A percentile compares a stretch with the other conserved stretches of the same genome.
phyloP scores from a whole-genome alignment of 2,797 vertebrate genomes.

The Enteromius fasciolatus region DNA sequence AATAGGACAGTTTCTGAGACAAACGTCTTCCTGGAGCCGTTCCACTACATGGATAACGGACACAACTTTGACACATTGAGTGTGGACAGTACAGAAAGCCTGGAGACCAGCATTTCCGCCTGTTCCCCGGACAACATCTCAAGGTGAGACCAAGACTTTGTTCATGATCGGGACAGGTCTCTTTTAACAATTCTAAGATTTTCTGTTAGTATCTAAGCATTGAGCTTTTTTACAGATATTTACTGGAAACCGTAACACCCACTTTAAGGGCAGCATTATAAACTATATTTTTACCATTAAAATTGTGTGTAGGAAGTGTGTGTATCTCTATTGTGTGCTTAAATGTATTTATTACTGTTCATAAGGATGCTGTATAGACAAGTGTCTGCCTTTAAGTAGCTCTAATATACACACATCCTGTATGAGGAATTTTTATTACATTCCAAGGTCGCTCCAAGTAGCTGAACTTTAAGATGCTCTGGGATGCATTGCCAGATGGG shows the following conservation, averaged over 20 bases:
- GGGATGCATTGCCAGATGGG: not conserved
- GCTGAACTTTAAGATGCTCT: slow-evolving; percentile 12
- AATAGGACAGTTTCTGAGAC: slow-evolving; percentile 87
- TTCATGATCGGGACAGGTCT: slow-evolving; percentile 28
- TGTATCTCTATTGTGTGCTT: slow-evolving; percentile 13
- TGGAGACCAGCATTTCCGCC: slow-evolving; percentile 95
- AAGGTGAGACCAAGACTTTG: slow-evolving; percentile 74
- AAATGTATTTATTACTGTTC: slow-evolving; percentile 20
- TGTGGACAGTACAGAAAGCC: slow-evolving; percentile 92
- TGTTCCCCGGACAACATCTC: slow-evolving; percentile 97
- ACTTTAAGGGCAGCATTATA: slow-evolving; percentile 5
- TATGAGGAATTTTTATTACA: slow-evolving; percentile 48
- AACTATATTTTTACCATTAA: not conserved
- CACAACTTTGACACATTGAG: slow-evolving; percentile 88
- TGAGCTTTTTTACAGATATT: not conserved
- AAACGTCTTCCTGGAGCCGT: slow-evolving; percentile 87
- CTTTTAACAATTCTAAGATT: not conserved
- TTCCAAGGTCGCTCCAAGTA: slow-evolving; percentile 31
- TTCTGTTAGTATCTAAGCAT: not conserved
- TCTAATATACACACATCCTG: slow-evolving; percentile 42
- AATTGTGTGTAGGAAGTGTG: not conserved
- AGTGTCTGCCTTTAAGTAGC: slow-evolving; percentile 20
- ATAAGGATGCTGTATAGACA: slow-evolving; percentile 31
- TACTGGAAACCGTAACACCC: not conserved
- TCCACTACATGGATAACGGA: slow-evolving; percentile 84